These are phyloP conservation scores for Chaunax sp. DNA, from an alignment of 2,797 vertebrate genomes.

Conservation along the genomic window DNA sequence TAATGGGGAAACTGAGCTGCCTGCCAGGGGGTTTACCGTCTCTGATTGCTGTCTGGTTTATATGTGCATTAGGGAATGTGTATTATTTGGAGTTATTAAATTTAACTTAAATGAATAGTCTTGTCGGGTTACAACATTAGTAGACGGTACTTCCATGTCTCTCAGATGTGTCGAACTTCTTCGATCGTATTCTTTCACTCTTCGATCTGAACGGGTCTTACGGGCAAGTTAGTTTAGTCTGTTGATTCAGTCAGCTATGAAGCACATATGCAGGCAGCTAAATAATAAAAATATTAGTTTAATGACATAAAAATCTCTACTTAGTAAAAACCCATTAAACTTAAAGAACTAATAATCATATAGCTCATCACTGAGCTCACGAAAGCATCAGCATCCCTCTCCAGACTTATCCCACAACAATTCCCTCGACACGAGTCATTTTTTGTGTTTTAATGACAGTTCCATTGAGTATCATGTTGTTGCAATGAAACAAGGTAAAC, in stretches of 20 bases:
- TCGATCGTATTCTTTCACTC: not conserved
- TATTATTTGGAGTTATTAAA: not conserved
- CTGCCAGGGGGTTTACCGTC: too few relatives aligned
- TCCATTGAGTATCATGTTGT: conserved; percentile 41
- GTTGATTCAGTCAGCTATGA: too few relatives aligned
- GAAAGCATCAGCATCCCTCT: conserved; percentile 15
- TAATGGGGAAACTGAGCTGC: too few relatives aligned
- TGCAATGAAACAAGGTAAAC: conserved; percentile 60
- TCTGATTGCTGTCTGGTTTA: too few relatives aligned
- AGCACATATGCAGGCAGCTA: not conserved
- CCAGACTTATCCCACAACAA: conserved; percentile 16
- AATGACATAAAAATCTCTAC: not conserved
- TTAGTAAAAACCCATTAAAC: not conserved
- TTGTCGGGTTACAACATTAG: not conserved
- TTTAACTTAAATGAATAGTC: too few relatives aligned
- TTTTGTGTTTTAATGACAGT: conserved; percentile 35
- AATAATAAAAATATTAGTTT: not conserved
- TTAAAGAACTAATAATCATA: too few relatives aligned
- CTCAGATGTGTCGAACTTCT: not conserved
- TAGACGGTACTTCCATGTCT: not conserved
- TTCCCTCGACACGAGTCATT: conserved; percentile 13
- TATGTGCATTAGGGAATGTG: too few relatives aligned
- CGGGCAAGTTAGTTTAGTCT: not conserved
- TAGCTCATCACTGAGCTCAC: not conserved
- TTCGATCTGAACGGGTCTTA: not conserved